A percentile compares a stretch with the other conserved stretches of the same genome.
phyloP scores from a whole-genome alignment of 2,888 invertebrate genomes.

The Rhopalosiphum nymphaeae region DNA sequence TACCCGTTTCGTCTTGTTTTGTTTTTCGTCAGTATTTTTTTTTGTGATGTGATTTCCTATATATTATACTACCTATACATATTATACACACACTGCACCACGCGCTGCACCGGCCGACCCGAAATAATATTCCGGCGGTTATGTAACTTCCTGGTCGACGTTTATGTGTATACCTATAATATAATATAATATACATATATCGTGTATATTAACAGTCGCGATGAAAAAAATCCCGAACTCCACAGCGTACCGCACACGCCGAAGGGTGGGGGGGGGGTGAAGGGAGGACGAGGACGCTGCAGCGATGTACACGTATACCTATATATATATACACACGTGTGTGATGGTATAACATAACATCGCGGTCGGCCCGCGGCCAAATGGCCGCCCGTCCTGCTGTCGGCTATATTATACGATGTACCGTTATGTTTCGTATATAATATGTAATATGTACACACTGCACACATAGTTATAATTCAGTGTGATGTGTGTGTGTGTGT shows the following conservation, averaged over 20 bases:
- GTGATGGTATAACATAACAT: constrained; percentile 16
- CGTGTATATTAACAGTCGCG: background rate
- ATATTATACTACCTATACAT: background rate
- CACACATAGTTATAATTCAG: background rate
- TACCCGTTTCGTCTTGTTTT: constrained; percentile 31
- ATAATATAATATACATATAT: background rate
- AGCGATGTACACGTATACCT: background rate
- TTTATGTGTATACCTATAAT: background rate
- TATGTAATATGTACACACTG: background rate
- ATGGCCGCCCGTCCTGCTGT: constrained; percentile 55
- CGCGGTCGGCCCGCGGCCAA: constrained; percentile 48
- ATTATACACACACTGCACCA: background rate
- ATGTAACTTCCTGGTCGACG: constrained; percentile 57
- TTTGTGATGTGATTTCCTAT: background rate
- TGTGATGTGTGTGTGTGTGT: too few relatives aligned
- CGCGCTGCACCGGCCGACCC: constrained; percentile 6
- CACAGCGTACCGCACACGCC: background rate
- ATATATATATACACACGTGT: background rate
- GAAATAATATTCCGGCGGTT: constrained; percentile 53
- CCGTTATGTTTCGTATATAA: constrained; percentile 49
- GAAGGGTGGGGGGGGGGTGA: background rate
- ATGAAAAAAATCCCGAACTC: background rate
- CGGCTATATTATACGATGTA: constrained; percentile 26
- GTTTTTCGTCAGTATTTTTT: constrained; percentile 22
- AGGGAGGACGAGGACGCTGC: background rate